These are phyloP conservation scores for Pemphredon lugubris DNA, from an alignment of 2,888 invertebrate genomes.

Conservation along the genomic window DNA sequence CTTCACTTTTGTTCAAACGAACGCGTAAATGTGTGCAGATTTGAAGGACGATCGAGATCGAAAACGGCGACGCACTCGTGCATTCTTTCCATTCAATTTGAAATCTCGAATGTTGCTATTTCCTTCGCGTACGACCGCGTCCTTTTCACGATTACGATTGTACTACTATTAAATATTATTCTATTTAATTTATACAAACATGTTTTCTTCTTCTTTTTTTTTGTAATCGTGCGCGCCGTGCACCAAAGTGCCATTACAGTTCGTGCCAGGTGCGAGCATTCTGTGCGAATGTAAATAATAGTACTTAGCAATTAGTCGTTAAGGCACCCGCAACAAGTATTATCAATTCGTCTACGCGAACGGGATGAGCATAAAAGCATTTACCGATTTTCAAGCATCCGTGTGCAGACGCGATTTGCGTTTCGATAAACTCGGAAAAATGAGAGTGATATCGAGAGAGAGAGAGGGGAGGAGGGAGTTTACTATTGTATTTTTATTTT, in stretches of 20 bases:
- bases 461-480: constrained; percentile 25
- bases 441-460: constrained; percentile 4
- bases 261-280: constrained; percentile 35
- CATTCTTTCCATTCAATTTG: constrained; percentile 7
- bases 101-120: background rate
- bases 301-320: constrained; percentile 31
- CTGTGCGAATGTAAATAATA: constrained; percentile 48
- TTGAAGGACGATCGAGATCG: constrained; percentile 1
- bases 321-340: constrained; percentile 53
- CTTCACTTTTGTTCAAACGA: constrained; percentile 12
- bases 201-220: background rate
- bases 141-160: background rate
- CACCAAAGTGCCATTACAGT: constrained; percentile 73
- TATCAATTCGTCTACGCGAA: constrained; percentile 50
- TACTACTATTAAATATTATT: constrained; percentile 5
- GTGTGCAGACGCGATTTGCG: constrained; percentile 5
- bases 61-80: background rate
- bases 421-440: constrained; percentile 9
- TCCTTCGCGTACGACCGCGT: constrained; percentile 8
- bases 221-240: constrained; percentile 51
- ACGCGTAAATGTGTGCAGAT: background rate
- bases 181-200: constrained; percentile 9
- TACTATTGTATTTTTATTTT: constrained; percentile 43
- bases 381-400: constrained; percentile 28
- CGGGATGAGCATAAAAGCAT: constrained; percentile 33